Base-by-base conservation (phyloP, 2,113 vertebrate genomes). In the Saccopteryx leptura region DNA sequence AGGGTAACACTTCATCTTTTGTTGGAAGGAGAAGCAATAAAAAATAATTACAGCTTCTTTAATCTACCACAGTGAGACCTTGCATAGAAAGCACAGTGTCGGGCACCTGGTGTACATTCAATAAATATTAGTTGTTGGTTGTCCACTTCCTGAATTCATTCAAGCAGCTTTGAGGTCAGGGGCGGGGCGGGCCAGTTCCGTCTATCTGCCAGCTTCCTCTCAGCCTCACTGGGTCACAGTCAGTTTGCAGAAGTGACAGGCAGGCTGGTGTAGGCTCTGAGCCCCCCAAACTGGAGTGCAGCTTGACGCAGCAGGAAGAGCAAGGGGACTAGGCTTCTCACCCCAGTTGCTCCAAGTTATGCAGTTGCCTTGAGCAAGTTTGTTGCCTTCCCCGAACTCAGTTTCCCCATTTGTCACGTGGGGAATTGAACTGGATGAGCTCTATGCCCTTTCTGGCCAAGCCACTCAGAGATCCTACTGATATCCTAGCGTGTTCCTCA, bases 21-120 rank as follows among this genome's bases (percentile, higher is more conserved):
- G 52, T 46, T 4, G 13, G 50, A 28, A 76, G 11, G 14, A 21
- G 76, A 54, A 48, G 63, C 9, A 23, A 39, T 39, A 39, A 39
- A 39, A 39, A 31, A 68, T 50, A 9, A 6, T 1, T 13, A 26
- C 9, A 61, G 58, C 26, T 26, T 61, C 60, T 68, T 72, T 52
- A n/a, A 58, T 50, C n/a, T 28, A 13, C 21, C 60, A 6, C 2
- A 2, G 0, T 3, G 61, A 84, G 56, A 33, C 4, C 4, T 18
- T 39, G 11, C 46, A 14, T 2, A 46, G 60, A 61, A 24, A 50
- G 11, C 33, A 26, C 2, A 0, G 15, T 2, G 1, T 54, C 23
- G 5, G 75, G 8, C 21, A 17, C 2, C 0, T 0, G 33, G 21
- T 5, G 5, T 0, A 1, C 15, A 39, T 11, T 63, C n/a, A n/a